Evolutionary conservation across 2,888 invertebrate genomes (phyloP).

Genomic region (Malthinus seriepunctatus): DNA sequence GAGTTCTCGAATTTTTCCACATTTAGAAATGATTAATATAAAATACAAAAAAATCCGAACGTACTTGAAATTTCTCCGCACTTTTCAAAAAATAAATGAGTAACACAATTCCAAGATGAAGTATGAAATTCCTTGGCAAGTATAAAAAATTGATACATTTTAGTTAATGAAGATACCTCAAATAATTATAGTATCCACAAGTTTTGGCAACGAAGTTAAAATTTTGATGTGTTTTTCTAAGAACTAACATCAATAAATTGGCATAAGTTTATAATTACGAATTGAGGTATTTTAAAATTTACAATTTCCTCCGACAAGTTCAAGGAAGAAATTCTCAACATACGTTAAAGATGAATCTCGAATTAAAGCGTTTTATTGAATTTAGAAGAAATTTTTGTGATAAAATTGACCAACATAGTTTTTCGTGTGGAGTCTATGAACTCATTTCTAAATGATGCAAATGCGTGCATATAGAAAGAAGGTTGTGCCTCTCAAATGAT

Average conservation of each 20-base stretch:
- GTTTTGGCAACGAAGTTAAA: slow-evolving; percentile 18
- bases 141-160: background rate
- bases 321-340: background rate
- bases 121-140: too few species aligned
- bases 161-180: background rate
- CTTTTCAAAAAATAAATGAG: too few species aligned
- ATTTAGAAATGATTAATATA: too few species aligned
- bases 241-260: slow-evolving; percentile 5
- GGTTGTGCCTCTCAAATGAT: slow-evolving; percentile 8
- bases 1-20: too few species aligned
- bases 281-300: background rate
- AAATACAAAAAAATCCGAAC: too few species aligned
- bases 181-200: slow-evolving; percentile 4
- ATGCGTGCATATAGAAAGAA: slow-evolving; percentile 26
- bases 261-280: background rate
- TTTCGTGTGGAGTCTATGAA: slow-evolving; percentile 26
- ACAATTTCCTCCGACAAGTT: slow-evolving; percentile 1
- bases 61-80: too few species aligned
- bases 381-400: background rate
- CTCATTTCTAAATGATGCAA: slow-evolving; percentile 27
- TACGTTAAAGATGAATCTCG: background rate
- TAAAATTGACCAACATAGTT: slow-evolving; percentile 7
- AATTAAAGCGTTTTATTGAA: background rate
- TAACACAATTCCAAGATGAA: too few species aligned
- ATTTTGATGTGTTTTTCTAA: slow-evolving; percentile 12